phyloP scores from a whole-genome alignment of 2,113 vertebrate genomes.

The Irena cyanogastra region DNA sequence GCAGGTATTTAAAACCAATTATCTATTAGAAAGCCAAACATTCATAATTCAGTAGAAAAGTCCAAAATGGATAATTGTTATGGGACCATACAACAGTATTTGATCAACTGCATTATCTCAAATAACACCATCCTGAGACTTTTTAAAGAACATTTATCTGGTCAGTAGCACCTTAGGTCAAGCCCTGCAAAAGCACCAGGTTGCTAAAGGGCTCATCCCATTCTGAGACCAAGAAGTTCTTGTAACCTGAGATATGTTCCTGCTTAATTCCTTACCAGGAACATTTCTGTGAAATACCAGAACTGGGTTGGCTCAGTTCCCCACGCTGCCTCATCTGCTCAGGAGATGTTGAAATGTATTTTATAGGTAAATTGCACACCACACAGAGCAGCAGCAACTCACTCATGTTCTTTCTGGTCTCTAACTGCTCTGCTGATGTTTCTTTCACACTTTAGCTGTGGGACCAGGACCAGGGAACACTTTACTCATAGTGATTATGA shows the following conservation, averaged over 20 bases:
- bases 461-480: neutral
- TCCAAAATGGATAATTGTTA: neutral
- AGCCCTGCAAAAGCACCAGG: neutral
- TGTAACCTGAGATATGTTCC: neutral
- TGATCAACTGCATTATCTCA: neutral
- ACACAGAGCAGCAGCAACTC: neutral
- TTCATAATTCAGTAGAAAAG: neutral
- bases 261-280: neutral
- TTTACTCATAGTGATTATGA: neutral
- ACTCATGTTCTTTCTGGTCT: neutral
- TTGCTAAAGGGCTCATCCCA: neutral
- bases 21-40: neutral
- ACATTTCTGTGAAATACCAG: neutral
- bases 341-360: neutral
- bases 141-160: neutral
- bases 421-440: neutral
- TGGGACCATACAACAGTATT: neutral
- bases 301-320: neutral
- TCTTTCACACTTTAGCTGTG: neutral
- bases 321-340: neutral
- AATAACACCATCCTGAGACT: neutral
- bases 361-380: neutral
- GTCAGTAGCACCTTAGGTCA: neutral
- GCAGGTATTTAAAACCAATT: neutral
- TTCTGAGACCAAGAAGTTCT: neutral